Base-by-base conservation (phyloP, 2,888 invertebrate species). In the Lepidonotus clava region DNA sequence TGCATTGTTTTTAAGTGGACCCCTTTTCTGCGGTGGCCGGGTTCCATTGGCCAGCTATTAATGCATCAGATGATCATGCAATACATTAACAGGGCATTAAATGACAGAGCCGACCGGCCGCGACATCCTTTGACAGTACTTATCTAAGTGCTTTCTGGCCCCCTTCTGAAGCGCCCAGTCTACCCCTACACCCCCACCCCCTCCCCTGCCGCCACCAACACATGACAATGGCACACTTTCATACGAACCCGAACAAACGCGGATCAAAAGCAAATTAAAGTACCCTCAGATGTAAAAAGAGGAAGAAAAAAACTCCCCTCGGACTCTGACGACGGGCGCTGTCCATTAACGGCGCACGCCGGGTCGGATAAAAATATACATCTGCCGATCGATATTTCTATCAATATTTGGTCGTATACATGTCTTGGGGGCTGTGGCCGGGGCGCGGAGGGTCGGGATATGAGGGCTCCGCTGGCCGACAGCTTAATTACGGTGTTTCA, bases 81-180 rank as follows among this genome's bases (percentile, higher is more conserved):
- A 71, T 71, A 71, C 71, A 71, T 71, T 71, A 71, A 71, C 71
- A 71, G 71, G 71, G 71, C 71, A 71, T 71, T 71, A 71, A 71
- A 71, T 71, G 71, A 71, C 71, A 71, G 71, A 38, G 71, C 38
- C 71, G 4, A 11, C 21, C 36, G 38, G 18, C 71, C 71, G 71
- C 34, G 18, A 34, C 71, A 71, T 71, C 71, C 71, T 71, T 71
- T 71, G 71, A 71, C 34, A 71, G 71, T 71, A 71, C 71, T 71
- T 71, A 71, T 71, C 71, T 71, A 71, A 71, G 71, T 71, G 71
- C 71, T 71, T 71, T 71, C 71, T 71, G 71, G 36, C 38, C 71
- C 18, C 18, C 36, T 71, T 71, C 71, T n/a, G 71, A 71, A 34
- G 38, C 21, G 14, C 46, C 46, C 46, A 46, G n/a, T n/a, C n/a